These are phyloP conservation scores for Scaptomyza cyrtandrae DNA, from an alignment of 2,888 invertebrate species.

Conservation along the genomic window DNA sequence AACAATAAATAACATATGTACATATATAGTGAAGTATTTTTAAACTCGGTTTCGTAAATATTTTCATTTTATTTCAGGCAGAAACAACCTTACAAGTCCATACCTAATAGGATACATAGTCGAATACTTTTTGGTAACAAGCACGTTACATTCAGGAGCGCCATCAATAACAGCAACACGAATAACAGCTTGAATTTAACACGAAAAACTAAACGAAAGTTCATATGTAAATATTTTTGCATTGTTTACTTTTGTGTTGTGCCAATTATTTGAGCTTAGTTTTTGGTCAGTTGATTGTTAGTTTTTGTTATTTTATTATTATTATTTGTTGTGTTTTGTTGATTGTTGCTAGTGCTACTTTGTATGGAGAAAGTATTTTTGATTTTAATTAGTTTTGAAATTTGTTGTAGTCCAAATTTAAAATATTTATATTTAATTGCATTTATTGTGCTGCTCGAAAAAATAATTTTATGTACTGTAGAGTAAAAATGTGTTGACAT, in stretches of 20 bases:
- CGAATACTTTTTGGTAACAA: slow-evolving; percentile 22
- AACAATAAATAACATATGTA: background rate
- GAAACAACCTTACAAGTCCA: background rate
- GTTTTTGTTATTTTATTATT: slow-evolving; percentile 14
- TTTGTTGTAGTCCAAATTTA: slow-evolving; percentile 10
- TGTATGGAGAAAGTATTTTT: slow-evolving; percentile 10
- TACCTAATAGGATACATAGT: background rate
- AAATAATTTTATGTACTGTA: slow-evolving; percentile 10
- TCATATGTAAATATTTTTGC: slow-evolving; percentile 67
- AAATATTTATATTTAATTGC: slow-evolving; percentile 39
- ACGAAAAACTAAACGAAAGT: slow-evolving; percentile 54
- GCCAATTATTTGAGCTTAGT: slow-evolving; percentile 40
- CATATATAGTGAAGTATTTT: too few species aligned
- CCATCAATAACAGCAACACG: slow-evolving; percentile 13
- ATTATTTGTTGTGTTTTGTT: slow-evolving; percentile 13
- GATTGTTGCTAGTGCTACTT: background rate
- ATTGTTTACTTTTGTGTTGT: slow-evolving; percentile 62
- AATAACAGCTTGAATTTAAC: slow-evolving; percentile 33
- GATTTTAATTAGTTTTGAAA: slow-evolving; percentile 28
- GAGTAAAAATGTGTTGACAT: background rate
- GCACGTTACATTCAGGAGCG: slow-evolving; percentile 38
- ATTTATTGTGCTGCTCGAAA: slow-evolving; percentile 4
- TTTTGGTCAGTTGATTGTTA: slow-evolving; percentile 61
- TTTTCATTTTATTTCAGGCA: too few species aligned
- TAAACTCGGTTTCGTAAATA: too few species aligned